Percentiles rank a stretch among this genome's conserved stretches.
Conservation (phyloP, 2,113 vertebrate species). For the Oncorhynchus nerka region DNA sequence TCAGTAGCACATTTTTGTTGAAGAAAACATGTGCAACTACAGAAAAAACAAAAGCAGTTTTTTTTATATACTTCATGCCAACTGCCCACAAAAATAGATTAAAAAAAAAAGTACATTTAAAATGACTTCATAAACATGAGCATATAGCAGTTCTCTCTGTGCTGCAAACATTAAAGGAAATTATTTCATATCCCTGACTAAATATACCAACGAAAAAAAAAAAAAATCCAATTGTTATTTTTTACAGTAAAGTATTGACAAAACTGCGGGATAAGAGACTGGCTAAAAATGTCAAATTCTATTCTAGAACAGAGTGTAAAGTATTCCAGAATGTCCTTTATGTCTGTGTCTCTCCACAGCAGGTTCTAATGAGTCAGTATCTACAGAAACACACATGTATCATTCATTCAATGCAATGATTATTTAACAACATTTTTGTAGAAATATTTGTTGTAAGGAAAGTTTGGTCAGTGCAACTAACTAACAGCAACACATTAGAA, state of each 20-base stretch:
- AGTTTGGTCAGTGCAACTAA: too few species aligned
- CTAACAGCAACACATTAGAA: too few species aligned
- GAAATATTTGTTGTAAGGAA: too few species aligned
- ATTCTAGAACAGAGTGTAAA: neutral
- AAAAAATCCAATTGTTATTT: too few species aligned
- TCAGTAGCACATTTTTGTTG: constrained; percentile 36
- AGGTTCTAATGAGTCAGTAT: too few species aligned
- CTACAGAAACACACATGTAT: too few species aligned
- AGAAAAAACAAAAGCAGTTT: too few species aligned
- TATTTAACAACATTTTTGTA: too few species aligned
- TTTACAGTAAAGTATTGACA: neutral
- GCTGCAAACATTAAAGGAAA: constrained; percentile 9
- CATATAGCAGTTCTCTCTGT: constrained; percentile 19
- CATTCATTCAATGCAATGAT: too few species aligned
- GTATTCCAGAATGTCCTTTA: neutral
- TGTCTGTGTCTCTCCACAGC: neutral
- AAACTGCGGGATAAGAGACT: neutral
- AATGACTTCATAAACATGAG: constrained; percentile 44
- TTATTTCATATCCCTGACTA: neutral
- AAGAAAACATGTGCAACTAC: constrained; percentile 23
- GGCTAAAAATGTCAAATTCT: neutral
- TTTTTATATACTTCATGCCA: constrained; percentile 32
- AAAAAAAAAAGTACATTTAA: constrained; percentile 23
- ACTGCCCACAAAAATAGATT: constrained; percentile 44
- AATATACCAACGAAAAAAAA: neutral